Conservation (phyloP, 2,113 vertebrate species). For the Pluvialis apricaria region DNA sequence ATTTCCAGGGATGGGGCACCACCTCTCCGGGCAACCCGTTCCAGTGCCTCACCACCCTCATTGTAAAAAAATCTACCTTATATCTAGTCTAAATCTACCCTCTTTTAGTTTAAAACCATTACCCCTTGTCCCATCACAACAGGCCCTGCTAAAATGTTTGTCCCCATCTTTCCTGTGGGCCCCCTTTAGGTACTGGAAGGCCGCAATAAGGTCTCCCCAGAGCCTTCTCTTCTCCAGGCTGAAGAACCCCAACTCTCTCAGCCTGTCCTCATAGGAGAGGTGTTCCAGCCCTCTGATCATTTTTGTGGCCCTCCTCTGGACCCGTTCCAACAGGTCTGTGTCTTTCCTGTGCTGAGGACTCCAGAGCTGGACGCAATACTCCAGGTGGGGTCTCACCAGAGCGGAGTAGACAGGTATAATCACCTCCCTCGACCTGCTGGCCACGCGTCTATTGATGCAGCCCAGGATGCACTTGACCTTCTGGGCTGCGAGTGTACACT, state of each 20-base stretch:
- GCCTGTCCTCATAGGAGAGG: neutral
- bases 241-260: neutral
- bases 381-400: neutral
- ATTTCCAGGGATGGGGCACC: neutral
- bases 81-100: neutral
- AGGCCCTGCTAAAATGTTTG: neutral
- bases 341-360: neutral
- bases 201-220: neutral
- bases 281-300: neutral
- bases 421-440: neutral
- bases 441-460: neutral
- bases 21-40: neutral
- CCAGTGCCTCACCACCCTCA: neutral
- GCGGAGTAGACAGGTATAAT: neutral
- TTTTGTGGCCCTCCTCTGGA: neutral
- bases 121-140: neutral
- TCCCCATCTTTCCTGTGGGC: neutral
- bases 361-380: neutral
- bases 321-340: neutral
- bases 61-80: neutral
- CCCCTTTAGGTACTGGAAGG: neutral
- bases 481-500: neutral
- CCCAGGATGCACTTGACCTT: neutral
- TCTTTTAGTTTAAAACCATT: neutral
- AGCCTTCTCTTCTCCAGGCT: neutral